Conservation (phyloP, 2,113 vertebrate species). For the Turnix velox region DNA sequence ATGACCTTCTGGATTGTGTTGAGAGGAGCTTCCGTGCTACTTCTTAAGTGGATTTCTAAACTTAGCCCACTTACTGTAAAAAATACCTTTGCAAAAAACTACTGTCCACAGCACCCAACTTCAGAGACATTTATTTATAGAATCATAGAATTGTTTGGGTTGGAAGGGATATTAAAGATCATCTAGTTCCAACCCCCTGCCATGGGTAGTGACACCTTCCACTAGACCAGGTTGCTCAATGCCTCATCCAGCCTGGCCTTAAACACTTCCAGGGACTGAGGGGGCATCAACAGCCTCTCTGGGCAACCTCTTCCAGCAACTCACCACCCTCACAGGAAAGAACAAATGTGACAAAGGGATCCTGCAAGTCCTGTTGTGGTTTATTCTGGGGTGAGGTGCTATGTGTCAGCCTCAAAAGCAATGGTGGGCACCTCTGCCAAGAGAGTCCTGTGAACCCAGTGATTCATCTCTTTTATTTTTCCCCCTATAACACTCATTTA, state of each 20-base stretch:
- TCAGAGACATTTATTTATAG: slow-evolving; percentile 49
- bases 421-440: neutral
- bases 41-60: slow-evolving; percentile 33
- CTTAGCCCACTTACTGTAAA: slow-evolving; percentile 31
- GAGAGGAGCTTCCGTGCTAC: neutral
- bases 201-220: too few relatives aligned
- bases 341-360: neutral
- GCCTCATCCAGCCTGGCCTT: too few relatives aligned
- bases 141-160: neutral
- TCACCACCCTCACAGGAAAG: too few relatives aligned
- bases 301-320: too few relatives aligned
- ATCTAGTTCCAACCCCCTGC: too few relatives aligned
- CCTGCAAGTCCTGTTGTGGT: neutral
- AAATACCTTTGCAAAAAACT: neutral
- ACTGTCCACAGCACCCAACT: neutral
- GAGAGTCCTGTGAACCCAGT: neutral
- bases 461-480: slow-evolving; percentile 13
- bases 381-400: neutral
- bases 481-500: neutral
- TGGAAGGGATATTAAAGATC: too few relatives aligned
- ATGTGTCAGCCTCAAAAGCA: neutral
- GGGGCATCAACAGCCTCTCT: too few relatives aligned
- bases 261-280: too few relatives aligned
- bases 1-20: neutral
- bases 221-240: too few relatives aligned